Conservation (phyloP, 2,888 invertebrate genomes). For the Ennomos quercinarius region DNA sequence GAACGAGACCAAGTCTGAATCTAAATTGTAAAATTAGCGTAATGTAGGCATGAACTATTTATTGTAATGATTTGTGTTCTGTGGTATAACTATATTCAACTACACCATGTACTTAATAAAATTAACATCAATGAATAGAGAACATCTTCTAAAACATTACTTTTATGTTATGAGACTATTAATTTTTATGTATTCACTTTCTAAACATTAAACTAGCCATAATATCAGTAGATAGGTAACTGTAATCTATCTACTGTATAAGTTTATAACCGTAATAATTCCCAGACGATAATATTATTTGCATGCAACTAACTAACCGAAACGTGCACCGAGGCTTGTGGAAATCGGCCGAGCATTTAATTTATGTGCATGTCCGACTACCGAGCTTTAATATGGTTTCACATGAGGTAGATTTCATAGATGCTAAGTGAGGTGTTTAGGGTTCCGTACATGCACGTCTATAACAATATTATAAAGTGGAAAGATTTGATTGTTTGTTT, state of each 20-base stretch:
- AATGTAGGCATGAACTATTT: too few relatives aligned
- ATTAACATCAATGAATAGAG: too few relatives aligned
- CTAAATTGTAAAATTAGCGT: too few relatives aligned
- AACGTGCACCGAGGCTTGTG: constrained; percentile 6
- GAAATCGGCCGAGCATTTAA: constrained; percentile 13
- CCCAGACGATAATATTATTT: background rate
- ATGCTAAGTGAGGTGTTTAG: background rate
- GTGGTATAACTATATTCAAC: too few relatives aligned
- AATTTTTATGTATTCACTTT: constrained; percentile 22
- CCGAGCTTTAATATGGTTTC: constrained; percentile 3
- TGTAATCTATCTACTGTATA: background rate
- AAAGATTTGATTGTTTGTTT: too few relatives aligned
- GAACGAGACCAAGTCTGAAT: too few relatives aligned
- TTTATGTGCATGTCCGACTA: constrained; percentile 13
- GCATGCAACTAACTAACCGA: constrained; percentile 18
- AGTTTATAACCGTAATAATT: constrained; percentile 19
- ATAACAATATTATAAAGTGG: too few relatives aligned
- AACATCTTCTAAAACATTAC: background rate
- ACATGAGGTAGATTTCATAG: constrained; percentile 13
- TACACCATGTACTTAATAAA: too few relatives aligned
- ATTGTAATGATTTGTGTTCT: too few relatives aligned
- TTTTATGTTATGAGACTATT: constrained; percentile 15
- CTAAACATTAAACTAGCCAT: constrained; percentile 12
- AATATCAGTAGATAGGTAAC: constrained; percentile 5
- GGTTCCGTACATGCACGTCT: background rate